Evolutionary conservation across 2,797 vertebrate species (phyloP).

Genomic region (Lophius americanus): DNA sequence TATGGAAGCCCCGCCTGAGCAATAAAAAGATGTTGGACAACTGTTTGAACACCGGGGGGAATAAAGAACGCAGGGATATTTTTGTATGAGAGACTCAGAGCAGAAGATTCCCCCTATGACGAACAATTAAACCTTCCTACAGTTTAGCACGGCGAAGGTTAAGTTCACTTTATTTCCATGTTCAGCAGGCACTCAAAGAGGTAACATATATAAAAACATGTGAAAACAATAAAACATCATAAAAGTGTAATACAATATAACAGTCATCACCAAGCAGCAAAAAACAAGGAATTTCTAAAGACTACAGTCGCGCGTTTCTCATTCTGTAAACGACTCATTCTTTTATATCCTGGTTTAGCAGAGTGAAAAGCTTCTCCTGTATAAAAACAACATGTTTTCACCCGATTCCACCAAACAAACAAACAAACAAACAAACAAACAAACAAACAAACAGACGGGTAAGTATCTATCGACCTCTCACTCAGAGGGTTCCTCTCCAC

Average conservation of each 20-base stretch:
- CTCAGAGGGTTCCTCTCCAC: slow-evolving; percentile 38
- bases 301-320: neutral
- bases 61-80: neutral
- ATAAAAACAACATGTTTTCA: too few relatives aligned
- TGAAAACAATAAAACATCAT: neutral
- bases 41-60: neutral
- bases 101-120: too few relatives aligned
- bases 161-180: neutral
- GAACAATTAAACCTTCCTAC: too few relatives aligned
- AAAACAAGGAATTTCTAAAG: neutral
- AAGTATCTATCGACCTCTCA: slow-evolving; percentile 32
- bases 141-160: too few relatives aligned
- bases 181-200: slow-evolving; percentile 1
- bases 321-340: neutral
- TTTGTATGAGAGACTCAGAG: too few relatives aligned
- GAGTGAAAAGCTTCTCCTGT: too few relatives aligned
- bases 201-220: neutral
- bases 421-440: slow-evolving; percentile 37
- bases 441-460: slow-evolving; percentile 34
- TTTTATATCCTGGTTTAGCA: neutral
- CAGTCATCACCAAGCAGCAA: neutral
- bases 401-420: slow-evolving; percentile 17
- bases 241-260: too few relatives aligned
- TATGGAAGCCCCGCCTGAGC: neutral
- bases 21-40: neutral